A percentile compares a stretch with the other conserved stretches of the same genome.
Evolutionary conservation across 2,888 invertebrate species (phyloP).

Genomic region (Aporophyla lueneburgensis): DNA sequence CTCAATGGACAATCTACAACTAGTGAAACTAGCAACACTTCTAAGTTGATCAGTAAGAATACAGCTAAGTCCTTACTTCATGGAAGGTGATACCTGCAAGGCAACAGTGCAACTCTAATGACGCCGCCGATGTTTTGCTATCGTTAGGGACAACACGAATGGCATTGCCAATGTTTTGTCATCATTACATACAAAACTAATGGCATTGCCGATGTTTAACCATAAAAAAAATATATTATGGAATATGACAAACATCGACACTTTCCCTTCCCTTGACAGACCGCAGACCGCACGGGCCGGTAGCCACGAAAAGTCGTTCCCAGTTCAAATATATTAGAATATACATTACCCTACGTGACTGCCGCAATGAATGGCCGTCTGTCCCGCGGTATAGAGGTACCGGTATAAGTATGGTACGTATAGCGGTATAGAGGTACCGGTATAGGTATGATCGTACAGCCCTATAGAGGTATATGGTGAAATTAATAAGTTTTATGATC

Average conservation of each 20-base stretch:
- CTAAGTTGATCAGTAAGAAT: not conserved
- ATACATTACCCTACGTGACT: slow-evolving; percentile 90
- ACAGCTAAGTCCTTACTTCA: not conserved
- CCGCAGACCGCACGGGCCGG: slow-evolving; percentile 89
- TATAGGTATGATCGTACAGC: slow-evolving; percentile 45
- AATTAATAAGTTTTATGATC: slow-evolving; percentile 54
- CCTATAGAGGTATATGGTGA: slow-evolving; percentile 6
- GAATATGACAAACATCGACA: slow-evolving; percentile 45
- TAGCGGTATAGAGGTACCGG: slow-evolving; percentile 45
- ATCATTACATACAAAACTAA: too few species aligned
- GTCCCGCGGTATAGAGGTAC: slow-evolving; percentile 59
- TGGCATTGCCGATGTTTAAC: too few species aligned
- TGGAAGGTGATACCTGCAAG: not conserved
- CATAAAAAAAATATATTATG: too few species aligned
- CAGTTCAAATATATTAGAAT: slow-evolving; percentile 90
- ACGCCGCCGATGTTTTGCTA: not conserved
- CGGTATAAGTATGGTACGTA: slow-evolving; percentile 2
- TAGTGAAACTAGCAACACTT: not conserved
- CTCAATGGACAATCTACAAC: too few species aligned
- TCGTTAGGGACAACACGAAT: not conserved
- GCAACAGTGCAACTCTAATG: not conserved
- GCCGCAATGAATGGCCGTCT: slow-evolving; percentile 86
- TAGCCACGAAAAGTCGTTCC: slow-evolving; percentile 90
- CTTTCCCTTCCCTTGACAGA: slow-evolving; percentile 72
- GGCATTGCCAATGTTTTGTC: too few species aligned